Evolutionary conservation across 1,140 invertebrate genomes (phyloP).

Genomic region (Fopius arisanus): DNA sequence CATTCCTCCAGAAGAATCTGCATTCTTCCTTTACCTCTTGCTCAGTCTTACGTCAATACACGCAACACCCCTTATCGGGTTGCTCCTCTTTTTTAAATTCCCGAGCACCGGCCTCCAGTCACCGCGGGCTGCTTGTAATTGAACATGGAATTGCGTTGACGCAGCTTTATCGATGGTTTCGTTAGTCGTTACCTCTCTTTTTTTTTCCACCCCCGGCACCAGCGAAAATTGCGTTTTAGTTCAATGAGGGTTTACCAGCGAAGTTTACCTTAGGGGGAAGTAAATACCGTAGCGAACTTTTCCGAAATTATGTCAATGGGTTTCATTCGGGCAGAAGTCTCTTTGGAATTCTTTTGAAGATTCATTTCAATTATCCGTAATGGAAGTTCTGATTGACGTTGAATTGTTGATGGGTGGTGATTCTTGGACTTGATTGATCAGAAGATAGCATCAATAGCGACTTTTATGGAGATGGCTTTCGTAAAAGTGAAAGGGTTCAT

Average conservation of each 20-base stretch:
- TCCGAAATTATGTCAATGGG: too few species aligned
- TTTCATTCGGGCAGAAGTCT: too few species aligned
- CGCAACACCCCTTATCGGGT: conserved; percentile 40
- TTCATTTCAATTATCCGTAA: too few species aligned
- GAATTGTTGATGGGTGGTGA: too few species aligned
- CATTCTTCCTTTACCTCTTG: neutral
- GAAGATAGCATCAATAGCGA: too few species aligned
- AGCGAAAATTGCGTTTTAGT: neutral
- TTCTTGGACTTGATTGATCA: too few species aligned
- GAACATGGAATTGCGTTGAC: conserved; percentile 38
- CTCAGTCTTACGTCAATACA: conserved; percentile 43
- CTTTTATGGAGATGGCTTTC: too few species aligned
- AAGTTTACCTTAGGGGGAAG: neutral
- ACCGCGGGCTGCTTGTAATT: conserved; percentile 35
- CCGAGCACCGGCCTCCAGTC: neutral
- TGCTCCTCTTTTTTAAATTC: conserved; percentile 10
- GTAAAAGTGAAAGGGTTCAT: too few species aligned
- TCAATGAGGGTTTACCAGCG: conserved; percentile 1
- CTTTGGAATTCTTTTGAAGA: too few species aligned
- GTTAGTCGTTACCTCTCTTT: neutral
- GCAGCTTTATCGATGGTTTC: conserved; percentile 16
- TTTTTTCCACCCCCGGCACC: conserved; percentile 22
- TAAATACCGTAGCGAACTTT: too few species aligned
- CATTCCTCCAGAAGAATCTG: neutral
- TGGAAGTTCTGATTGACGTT: too few species aligned